phyloP scores from a whole-genome alignment of 2,113 vertebrate genomes.

The Haemorhous mexicanus region DNA sequence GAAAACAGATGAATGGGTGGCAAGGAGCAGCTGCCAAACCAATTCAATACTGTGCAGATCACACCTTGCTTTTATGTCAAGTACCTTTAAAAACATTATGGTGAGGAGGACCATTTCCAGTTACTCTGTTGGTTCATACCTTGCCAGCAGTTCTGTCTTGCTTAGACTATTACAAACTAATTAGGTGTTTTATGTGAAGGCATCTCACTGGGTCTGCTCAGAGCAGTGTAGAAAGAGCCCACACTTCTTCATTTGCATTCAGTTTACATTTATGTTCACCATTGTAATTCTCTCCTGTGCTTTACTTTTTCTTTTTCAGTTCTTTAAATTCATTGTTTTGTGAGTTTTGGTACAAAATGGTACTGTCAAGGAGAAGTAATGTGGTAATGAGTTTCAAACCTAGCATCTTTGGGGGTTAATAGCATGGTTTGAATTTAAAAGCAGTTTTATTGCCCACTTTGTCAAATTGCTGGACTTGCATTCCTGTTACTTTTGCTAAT shows the following conservation, averaged over 20 bases:
- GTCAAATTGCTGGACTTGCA: background rate
- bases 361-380: background rate
- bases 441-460: background rate
- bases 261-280: background rate
- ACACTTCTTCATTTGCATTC: background rate
- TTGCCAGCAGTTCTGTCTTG: background rate
- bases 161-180: background rate
- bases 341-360: background rate
- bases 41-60: rapidly evolving
- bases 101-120: background rate
- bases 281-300: background rate
- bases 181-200: background rate
- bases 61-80: background rate
- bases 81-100: background rate
- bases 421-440: background rate
- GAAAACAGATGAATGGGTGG: background rate
- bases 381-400: background rate
- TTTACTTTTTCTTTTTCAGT: background rate
- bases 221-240: background rate
- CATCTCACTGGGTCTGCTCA: background rate
- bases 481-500: background rate
- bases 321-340: background rate
- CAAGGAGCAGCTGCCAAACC: background rate
- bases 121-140: background rate
- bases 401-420: background rate